Conservation (phyloP, 2,797 vertebrate genomes). For the Sphenopsis melanotis region DNA sequence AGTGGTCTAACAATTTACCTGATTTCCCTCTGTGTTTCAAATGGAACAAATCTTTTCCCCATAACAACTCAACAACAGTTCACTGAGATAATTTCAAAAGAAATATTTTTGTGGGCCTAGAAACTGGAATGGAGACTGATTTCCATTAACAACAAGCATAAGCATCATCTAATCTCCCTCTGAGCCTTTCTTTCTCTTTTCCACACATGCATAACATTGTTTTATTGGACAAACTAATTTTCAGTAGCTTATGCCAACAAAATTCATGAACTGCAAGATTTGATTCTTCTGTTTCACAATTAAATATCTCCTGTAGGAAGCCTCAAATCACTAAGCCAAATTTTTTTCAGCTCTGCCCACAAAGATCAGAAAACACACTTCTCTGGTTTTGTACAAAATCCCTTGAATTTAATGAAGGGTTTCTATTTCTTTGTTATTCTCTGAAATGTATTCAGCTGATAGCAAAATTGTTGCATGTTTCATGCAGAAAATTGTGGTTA, state of each 20-base stretch:
- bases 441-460: neutral
- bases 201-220: neutral
- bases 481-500: neutral
- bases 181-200: neutral
- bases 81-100: neutral
- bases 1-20: neutral
- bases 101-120: neutral
- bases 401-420: neutral
- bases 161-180: neutral
- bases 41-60: neutral
- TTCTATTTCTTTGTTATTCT: neutral
- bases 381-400: neutral
- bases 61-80: neutral
- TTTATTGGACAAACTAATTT: constrained; percentile 1
- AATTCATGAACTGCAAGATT: neutral
- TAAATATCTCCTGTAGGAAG: neutral
- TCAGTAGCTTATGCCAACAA: neutral
- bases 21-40: neutral
- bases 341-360: neutral
- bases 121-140: neutral
- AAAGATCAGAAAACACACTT: neutral
- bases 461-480: neutral
- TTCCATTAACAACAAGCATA: neutral
- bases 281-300: constrained; percentile 23
- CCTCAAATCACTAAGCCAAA: neutral